Evolutionary conservation across 2,797 vertebrate species (phyloP), one percentile per base, ranked within the genome.

Genomic region (Bovichtus diacanthus): DNA sequence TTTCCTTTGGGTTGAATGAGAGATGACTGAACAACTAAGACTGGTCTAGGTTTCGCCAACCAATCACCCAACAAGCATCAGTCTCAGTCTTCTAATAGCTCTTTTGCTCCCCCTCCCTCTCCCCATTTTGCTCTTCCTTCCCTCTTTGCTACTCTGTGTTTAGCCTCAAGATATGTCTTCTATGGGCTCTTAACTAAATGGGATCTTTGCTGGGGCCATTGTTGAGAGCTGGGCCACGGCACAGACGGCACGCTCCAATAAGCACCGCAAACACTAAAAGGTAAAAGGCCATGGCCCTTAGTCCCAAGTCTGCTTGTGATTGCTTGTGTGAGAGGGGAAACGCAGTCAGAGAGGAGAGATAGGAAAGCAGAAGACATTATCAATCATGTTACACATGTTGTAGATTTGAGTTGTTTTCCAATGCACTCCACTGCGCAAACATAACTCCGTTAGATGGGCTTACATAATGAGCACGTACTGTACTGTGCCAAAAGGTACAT

Each of bases 231-330:
- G 56, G 76, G 85, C 87, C 80, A 81, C 51, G 78, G 82, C 82
- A 75, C 78, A 90, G 87, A 93, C 90, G 75, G 79, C 89, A 94
- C 43, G 91, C 94, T 95, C 94, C 89, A 94, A 91, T 94, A 94
- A 93, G 80, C 92, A 93, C 66, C 6, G 59, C 65, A 80, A 91
- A 92, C 90, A 90, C 88, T 90, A 77, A 91, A 91, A 93, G 83
- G 85, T 88, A 86, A 90, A 50, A 88, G 90, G 90, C 88, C 83
- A 54, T 9, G 59, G 67, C 76, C 80, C 74, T 78, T n/a, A 79
- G 85, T 79, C 77, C 65, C 71, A 54, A 49, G 72, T 78, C 74
- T 70, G 70, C 74, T 79, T 83, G 56, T 59, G 55, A 80, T 36
- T 70, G 61, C 73, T 56, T 80, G 70, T 43, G 39, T 49, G 29